Percentiles rank a stretch among this genome's conserved stretches.
phyloP scores from a whole-genome alignment of 2,888 invertebrate genomes.

The Itoplectis maculator region DNA sequence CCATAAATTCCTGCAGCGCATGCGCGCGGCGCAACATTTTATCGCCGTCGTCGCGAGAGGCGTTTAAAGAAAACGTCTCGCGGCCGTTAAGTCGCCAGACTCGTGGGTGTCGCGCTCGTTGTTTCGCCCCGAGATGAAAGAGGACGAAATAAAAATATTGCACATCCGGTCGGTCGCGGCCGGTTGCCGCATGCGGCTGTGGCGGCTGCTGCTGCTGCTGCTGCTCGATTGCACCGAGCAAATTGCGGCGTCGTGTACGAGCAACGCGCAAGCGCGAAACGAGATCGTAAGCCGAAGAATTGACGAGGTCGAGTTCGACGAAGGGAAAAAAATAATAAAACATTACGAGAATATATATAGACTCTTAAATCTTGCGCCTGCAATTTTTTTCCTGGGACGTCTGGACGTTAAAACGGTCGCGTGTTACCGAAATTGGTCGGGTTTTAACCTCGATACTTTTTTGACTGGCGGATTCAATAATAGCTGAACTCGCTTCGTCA shows the following conservation, averaged over 20 bases:
- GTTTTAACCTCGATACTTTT: conserved; percentile 37
- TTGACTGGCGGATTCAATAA: conserved; percentile 16
- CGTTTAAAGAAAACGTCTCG: conserved; percentile 36
- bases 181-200: no score
- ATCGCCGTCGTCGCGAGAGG: conserved; percentile 1
- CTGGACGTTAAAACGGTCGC: not conserved
- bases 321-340: no score
- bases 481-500: conserved; percentile 12
- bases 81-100: conserved; percentile 10
- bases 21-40: conserved; percentile 33
- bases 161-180: not conserved
- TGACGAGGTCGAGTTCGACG: conserved; percentile 12
- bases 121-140: conserved; percentile 4
- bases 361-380: not conserved
- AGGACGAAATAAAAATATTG: conserved; percentile 4
- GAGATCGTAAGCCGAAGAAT: not conserved
- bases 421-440: not conserved
- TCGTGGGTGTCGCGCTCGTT: conserved; percentile 21
- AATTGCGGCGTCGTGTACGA: not conserved
- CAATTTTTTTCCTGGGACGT: not conserved
- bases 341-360: not conserved
- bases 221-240: conserved; percentile 4
- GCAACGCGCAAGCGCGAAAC: not conserved
- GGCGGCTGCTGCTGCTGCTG: conserved; percentile 1
- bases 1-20: conserved; percentile 71